A percentile compares a stretch with the other conserved stretches of the same genome.
Evolutionary conservation across 2,888 invertebrate species (phyloP).

Genomic region (Scrobipalpa costella): DNA sequence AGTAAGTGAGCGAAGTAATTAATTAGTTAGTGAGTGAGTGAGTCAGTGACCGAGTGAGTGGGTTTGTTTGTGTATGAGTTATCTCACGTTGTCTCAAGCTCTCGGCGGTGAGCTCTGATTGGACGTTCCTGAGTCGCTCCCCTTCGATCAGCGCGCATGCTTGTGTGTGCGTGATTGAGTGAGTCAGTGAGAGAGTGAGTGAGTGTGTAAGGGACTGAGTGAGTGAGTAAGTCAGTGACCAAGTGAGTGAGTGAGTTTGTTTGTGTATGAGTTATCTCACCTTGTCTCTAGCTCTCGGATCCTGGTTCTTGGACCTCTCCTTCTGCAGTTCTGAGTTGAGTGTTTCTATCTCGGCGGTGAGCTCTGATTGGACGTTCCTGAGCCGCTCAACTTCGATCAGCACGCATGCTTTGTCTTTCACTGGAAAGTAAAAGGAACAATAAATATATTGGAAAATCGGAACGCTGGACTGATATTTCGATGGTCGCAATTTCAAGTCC

Average conservation of each 20-base stretch:
- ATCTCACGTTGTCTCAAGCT: constrained; percentile 78
- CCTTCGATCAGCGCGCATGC: constrained; percentile 87
- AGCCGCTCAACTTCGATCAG: constrained; percentile 87
- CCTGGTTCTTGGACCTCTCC: constrained; percentile 85
- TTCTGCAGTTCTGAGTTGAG: constrained; percentile 87
- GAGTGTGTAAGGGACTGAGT: too few species aligned
- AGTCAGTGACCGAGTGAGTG: too few species aligned
- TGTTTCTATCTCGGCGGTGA: constrained; percentile 85
- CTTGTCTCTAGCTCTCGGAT: constrained; percentile 79
- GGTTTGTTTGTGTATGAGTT: too few species aligned
- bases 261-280: too few species aligned
- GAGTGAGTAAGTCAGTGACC: too few species aligned
- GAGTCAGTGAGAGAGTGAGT: too few species aligned
- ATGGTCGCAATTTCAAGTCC: too few species aligned
- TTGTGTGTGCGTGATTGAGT: too few species aligned
- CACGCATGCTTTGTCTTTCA: constrained; percentile 90
- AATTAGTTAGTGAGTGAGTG: too few species aligned
- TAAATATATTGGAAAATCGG: background rate
- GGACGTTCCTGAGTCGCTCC: constrained; percentile 84
- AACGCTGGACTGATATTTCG: too few species aligned
- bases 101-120: constrained; percentile 87
- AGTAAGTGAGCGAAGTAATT: too few species aligned
- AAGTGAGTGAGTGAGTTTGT: too few species aligned
- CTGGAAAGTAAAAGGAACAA: constrained; percentile 56
- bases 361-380: constrained; percentile 85